Percentiles rank a stretch among this genome's conserved stretches.
Conservation (phyloP, 2,888 invertebrate genomes). For the Nycteola revayana region DNA sequence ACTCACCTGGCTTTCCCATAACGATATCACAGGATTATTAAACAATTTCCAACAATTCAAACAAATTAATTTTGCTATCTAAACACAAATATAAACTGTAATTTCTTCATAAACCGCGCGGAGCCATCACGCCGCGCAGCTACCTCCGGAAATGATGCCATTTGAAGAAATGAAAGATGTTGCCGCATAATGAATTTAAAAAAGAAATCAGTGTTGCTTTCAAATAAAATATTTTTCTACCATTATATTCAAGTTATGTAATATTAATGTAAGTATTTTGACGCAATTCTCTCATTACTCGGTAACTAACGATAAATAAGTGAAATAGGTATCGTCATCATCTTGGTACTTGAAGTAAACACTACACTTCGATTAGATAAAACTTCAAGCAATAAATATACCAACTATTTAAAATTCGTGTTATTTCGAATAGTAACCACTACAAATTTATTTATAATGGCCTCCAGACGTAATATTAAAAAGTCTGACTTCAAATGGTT, state of each 20-base stretch:
- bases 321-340: too few species aligned
- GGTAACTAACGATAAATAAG: too few species aligned
- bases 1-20: slow-evolving; percentile 75
- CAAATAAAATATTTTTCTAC: slow-evolving; percentile 12
- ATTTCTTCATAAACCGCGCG: slow-evolving; percentile 54
- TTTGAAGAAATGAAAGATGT: slow-evolving; percentile 46
- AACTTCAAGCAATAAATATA: too few species aligned
- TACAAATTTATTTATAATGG: too few species aligned
- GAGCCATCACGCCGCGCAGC: slow-evolving; percentile 58
- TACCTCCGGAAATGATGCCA: slow-evolving; percentile 65
- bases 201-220: slow-evolving; percentile 14
- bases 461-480: slow-evolving; percentile 8
- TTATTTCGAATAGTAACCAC: too few species aligned
- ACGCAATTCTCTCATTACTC: too few species aligned
- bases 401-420: too few species aligned
- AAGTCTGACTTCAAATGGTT: slow-evolving; percentile 53
- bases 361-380: too few species aligned
- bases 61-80: slow-evolving; percentile 42
- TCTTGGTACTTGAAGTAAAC: too few species aligned
- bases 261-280: too few species aligned
- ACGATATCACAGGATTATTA: slow-evolving; percentile 22
- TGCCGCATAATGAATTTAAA: slow-evolving; percentile 18
- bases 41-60: slow-evolving; percentile 21
- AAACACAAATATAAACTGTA: slow-evolving; percentile 57
- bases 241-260: too few species aligned